These are phyloP conservation scores for Battus philenor DNA, from an alignment of 1,140 invertebrate genomes.

Conservation along the genomic window DNA sequence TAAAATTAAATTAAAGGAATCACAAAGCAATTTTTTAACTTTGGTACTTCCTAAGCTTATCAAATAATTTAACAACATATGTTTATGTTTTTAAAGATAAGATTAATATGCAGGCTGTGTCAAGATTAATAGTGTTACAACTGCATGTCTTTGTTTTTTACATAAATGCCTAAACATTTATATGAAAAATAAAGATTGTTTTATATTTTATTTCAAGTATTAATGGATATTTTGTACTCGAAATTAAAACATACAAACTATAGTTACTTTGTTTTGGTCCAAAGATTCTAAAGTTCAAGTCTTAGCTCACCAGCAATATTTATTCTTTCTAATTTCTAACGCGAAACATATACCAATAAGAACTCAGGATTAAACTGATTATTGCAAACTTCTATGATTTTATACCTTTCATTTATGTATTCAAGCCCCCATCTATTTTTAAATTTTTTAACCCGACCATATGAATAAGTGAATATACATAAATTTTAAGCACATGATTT, in stretches of 20 bases:
- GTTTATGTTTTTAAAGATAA: slow-evolving; percentile 2
- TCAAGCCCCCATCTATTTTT: too few species aligned
- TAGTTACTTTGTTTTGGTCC: slow-evolving; percentile 3
- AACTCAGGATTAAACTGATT: too few species aligned
- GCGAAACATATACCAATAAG: too few species aligned
- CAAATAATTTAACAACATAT: background rate
- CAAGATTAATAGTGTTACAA: slow-evolving; percentile 3
- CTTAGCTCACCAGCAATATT: too few species aligned
- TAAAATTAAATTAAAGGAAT: slow-evolving; percentile 24
- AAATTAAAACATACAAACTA: slow-evolving; percentile 3
- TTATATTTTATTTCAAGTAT: slow-evolving; percentile 1
- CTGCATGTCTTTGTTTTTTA: slow-evolving; percentile 3
- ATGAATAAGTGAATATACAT: too few species aligned
- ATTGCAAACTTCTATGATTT: too few species aligned
- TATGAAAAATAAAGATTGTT: background rate
- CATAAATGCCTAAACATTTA: background rate
- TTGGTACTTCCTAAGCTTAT: background rate
- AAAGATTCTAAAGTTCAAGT: too few species aligned
- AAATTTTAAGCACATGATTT: too few species aligned
- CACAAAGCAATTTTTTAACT: slow-evolving; percentile 12
- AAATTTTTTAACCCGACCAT: too few species aligned
- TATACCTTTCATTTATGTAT: too few species aligned
- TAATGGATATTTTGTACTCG: slow-evolving; percentile 6
- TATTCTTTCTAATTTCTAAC: too few species aligned
- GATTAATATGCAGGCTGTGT: slow-evolving; percentile 2